Conservation (phyloP, 2,888 invertebrate genomes). For the Platycheirus rosarum region DNA sequence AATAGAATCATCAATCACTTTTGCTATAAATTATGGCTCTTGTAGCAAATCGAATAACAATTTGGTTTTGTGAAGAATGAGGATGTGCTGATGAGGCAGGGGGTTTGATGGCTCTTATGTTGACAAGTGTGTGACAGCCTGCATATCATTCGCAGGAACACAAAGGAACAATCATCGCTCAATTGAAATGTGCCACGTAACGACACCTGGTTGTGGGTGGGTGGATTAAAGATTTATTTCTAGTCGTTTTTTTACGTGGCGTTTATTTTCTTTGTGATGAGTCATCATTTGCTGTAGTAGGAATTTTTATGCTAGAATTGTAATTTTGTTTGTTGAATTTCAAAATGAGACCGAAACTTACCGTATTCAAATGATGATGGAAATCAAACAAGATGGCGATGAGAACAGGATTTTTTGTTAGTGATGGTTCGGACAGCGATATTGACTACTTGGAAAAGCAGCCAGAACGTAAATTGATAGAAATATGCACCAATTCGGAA, state of each 20-base stretch:
- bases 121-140: conserved; percentile 20
- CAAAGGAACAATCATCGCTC: neutral
- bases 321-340: too few relatives aligned
- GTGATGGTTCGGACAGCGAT: too few relatives aligned
- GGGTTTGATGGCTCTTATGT: neutral
- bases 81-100: neutral
- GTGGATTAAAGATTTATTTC: neutral
- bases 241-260: neutral
- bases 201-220: neutral
- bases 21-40: conserved; percentile 40
- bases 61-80: conserved; percentile 10
- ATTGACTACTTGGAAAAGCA: too few relatives aligned
- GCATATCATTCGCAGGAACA: conserved; percentile 21
- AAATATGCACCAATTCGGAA: too few relatives aligned
- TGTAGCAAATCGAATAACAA: conserved; percentile 56
- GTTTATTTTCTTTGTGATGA: neutral
- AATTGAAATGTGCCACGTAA: neutral
- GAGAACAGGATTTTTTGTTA: too few relatives aligned
- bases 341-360: too few relatives aligned
- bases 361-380: too few relatives aligned
- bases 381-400: too few relatives aligned
- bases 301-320: too few relatives aligned
- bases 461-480: too few relatives aligned
- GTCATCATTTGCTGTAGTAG: neutral
- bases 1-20: conserved; percentile 54